Evolutionary conservation across 2,888 invertebrate species (phyloP), one percentile per base, ranked within the genome.

Genomic region (Amiota communis): DNA sequence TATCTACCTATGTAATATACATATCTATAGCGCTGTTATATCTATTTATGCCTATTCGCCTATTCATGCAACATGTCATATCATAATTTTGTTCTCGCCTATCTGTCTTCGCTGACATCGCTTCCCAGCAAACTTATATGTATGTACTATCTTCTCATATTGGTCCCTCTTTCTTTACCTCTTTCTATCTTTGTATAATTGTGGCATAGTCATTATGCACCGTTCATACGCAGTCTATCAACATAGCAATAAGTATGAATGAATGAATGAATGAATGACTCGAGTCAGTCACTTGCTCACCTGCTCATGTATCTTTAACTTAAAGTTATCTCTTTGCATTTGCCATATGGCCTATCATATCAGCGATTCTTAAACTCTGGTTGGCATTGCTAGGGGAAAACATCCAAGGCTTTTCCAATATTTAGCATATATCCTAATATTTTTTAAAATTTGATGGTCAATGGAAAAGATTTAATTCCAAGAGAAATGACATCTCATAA

Each of bases 271-370:
- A 9, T 59, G 65, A 15, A 48, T 65, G 65, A 59, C 23, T 59
- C 36, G 59, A 59, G 53, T 12, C 70, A 70, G 64, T 72, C 72
- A 73, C 23, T n/a, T 57, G 49, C 51, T 61, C 76, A 71, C 71
- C 78, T 83, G 80, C 75, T 83, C 81, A 23, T 53, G 20, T 68
- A 20, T 20, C 67, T 48, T 48, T 48, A 17, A 59, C 17, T 11
- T 12, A 15, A 59, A 59, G 15, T 20, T 67, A 20, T 15, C 67
- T 15, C 15, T 15, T 15, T 49, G 67, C 67, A 2, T 64, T 64
- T 15, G 46, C 8, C 15, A 59, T 15, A 53, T 13, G 56, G 56
- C 2, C 56, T n/a, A n/a, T 53, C 8, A 4, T 2, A 79, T 78
- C 82, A 75, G 75, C 12, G 13, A 36, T 36, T 36, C 36, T 36